phyloP scores from a whole-genome alignment of 2,888 invertebrate genomes.

The Eledone cirrhosa region DNA sequence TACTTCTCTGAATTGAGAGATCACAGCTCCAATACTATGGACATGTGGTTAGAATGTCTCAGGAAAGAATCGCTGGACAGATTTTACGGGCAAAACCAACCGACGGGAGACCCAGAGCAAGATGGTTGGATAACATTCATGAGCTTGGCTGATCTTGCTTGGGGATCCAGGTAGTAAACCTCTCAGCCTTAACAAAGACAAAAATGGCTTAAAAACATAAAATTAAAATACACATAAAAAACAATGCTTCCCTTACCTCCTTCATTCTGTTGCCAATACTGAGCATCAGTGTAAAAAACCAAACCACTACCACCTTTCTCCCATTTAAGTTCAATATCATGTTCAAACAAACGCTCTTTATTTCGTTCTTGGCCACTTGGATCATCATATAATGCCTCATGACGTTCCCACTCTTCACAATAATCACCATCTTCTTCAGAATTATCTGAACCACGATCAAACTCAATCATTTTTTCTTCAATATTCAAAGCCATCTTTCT shows the following conservation, averaged over 20 bases:
- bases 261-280: conserved; percentile 70
- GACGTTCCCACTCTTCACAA: conserved; percentile 71
- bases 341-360: conserved; percentile 69
- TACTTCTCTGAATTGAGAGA: too few relatives aligned
- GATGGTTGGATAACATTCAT: too few relatives aligned
- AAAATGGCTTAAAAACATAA: too few relatives aligned
- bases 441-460: conserved; percentile 35
- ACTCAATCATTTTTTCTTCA: conserved; percentile 54
- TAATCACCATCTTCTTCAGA: conserved; percentile 66
- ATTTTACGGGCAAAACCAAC: too few relatives aligned
- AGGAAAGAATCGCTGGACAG: too few relatives aligned
- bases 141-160: too few relatives aligned
- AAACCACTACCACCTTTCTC: conserved; percentile 73
- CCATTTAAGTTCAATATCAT: conserved; percentile 69
- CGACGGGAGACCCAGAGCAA: too few relatives aligned
- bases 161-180: too few relatives aligned
- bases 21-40: too few relatives aligned
- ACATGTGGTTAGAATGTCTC: too few relatives aligned
- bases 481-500: conserved; percentile 49
- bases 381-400: conserved; percentile 70
- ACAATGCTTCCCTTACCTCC: conserved; percentile 53
- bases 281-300: conserved; percentile 72
- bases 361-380: conserved; percentile 68
- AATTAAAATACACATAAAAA: too few relatives aligned
- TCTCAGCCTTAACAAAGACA: too few relatives aligned